Conservation (phyloP, 2,113 vertebrate species). For the Indri indri region DNA sequence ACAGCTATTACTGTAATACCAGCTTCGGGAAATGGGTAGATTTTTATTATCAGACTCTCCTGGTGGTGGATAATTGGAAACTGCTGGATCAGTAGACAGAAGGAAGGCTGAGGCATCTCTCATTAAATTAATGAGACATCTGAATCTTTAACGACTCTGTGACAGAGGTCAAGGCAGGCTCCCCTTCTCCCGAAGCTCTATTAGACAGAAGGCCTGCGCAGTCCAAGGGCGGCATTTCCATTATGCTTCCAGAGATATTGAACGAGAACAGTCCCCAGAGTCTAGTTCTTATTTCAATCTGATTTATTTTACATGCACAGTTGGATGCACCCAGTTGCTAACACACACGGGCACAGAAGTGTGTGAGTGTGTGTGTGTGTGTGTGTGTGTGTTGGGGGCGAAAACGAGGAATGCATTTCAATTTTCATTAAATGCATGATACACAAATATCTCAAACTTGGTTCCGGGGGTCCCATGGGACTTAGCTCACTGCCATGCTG, state of each 20-base stretch:
- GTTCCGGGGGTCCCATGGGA: background rate
- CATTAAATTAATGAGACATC: background rate
- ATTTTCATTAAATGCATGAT: slow-evolving; percentile 3
- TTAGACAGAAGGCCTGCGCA: background rate
- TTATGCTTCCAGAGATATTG: slow-evolving; percentile 11
- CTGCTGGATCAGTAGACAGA: background rate
- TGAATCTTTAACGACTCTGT: background rate
- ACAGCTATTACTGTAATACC: background rate
- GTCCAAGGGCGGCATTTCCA: background rate
- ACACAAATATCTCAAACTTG: background rate
- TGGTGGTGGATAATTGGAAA: background rate
- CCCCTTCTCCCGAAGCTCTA: background rate
- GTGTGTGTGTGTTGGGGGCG: background rate
- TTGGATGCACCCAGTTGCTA: background rate
- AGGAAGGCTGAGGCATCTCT: background rate
- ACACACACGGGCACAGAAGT: background rate
- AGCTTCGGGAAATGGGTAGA: background rate
- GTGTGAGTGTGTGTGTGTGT: background rate
- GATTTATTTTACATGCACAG: slow-evolving; percentile 41
- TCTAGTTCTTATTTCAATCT: slow-evolving; percentile 42
- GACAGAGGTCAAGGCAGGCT: background rate
- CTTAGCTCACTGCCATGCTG: background rate
- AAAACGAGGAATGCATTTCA: background rate
- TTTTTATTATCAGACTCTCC: background rate
- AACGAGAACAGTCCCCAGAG: background rate